Percentiles rank a stretch among this genome's conserved stretches.
These are phyloP conservation scores for Ailurus styani DNA, from an alignment of 2,113 vertebrate species.

Conservation along the genomic window DNA sequence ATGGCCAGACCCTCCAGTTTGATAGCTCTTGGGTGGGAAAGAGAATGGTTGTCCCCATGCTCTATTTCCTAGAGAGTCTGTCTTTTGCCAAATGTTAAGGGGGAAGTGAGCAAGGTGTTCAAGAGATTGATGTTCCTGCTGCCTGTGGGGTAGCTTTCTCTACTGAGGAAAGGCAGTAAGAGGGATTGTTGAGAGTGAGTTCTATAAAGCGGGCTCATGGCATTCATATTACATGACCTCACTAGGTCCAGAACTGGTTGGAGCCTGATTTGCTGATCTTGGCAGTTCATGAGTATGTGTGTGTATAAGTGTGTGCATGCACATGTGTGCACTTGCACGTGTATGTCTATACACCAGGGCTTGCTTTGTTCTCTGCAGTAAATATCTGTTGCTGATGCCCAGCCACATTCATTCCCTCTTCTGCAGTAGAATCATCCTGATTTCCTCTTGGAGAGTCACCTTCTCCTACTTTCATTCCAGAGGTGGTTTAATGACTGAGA, in stretches of 20 bases:
- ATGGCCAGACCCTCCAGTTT: neutral
- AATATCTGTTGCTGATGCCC: neutral
- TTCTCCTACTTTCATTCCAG: neutral
- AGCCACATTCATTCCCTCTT: neutral
- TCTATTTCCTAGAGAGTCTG: neutral
- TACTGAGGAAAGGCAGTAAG: neutral
- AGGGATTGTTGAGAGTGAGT: neutral
- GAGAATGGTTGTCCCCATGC: neutral
- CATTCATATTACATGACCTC: neutral
- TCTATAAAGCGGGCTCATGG: neutral
- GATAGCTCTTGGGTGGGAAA: neutral
- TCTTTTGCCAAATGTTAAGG: neutral
- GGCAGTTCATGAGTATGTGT: neutral
- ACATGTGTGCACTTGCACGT: fast-evolving
- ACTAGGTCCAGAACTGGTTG: neutral
- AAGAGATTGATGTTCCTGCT: neutral
- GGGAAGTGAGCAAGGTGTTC: neutral
- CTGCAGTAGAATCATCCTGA: neutral
- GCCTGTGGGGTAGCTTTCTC: neutral
- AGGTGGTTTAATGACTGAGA: too few relatives aligned
- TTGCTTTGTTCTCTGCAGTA: neutral
- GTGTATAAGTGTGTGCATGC: too few relatives aligned
- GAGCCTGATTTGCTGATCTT: neutral
- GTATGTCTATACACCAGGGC: neutral
- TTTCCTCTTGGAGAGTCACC: neutral